These are phyloP conservation scores for Stichodactyla helianthus DNA, from an alignment of 64 coral and sea anemone genomes.

Conservation along the genomic window DNA sequence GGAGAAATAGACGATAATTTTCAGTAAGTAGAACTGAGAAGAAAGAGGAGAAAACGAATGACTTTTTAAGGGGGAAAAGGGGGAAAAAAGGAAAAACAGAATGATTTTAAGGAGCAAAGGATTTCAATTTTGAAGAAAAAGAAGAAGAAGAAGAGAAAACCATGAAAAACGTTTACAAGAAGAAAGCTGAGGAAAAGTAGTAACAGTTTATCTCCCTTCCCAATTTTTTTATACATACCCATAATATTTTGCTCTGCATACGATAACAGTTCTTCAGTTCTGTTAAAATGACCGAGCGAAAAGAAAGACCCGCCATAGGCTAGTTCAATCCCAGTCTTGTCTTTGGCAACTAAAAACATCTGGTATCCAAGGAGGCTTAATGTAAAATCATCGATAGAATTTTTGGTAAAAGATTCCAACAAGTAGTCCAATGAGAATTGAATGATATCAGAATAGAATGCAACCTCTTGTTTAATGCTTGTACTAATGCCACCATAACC, in stretches of 20 bases:
- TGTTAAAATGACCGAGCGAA: constrained; percentile 32
- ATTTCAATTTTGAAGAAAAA: neutral
- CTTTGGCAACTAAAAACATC: constrained; percentile 45
- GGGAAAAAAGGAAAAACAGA: no score
- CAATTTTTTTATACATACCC: neutral
- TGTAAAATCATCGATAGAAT: neutral
- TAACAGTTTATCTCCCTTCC: no score
- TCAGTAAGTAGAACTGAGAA: no score
- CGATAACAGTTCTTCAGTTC: constrained; percentile 24
- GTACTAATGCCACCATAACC: neutral
- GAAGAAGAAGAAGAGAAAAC: neutral
- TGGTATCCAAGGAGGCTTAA: constrained; percentile 29
- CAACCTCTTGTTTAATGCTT: constrained; percentile 17
- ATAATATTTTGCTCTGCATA: constrained; percentile 41
- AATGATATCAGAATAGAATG: constrained; percentile 41
- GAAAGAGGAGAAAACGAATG: no score
- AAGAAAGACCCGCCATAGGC: constrained; percentile 41
- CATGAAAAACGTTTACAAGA: no score
- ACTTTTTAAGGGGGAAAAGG: no score
- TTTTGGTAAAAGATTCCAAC: constrained; percentile 1
- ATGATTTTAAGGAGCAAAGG: no score
- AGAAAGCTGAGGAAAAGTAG: no score
- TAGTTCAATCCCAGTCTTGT: constrained; percentile 46
- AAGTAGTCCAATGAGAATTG: constrained; percentile 11
- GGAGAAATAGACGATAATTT: no score